Evolutionary conservation across 1,140 invertebrate genomes (phyloP).

Genomic region (Oryctes rhinoceros): DNA sequence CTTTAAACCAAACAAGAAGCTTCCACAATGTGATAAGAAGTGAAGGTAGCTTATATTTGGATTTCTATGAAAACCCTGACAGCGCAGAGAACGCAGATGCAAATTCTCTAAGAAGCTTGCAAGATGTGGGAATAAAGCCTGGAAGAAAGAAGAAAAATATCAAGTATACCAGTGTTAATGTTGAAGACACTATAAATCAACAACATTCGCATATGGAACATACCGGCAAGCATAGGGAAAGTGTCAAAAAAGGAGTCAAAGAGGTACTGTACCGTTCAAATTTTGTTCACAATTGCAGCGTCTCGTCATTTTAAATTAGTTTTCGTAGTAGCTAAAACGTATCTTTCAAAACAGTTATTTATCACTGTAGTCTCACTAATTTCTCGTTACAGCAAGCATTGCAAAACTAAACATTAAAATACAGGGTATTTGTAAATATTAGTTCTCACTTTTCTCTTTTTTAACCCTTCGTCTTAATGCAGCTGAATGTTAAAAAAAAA

Average conservation of each 20-base stretch:
- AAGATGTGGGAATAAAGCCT: slow-evolving; percentile 31
- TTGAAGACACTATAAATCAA: slow-evolving; percentile 20
- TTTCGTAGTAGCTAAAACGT: too few species aligned
- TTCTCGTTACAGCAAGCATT: too few species aligned
- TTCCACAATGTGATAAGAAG: slow-evolving; percentile 39
- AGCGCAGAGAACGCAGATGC: slow-evolving; percentile 53
- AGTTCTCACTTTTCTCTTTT: too few species aligned
- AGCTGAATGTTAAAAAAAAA: too few species aligned
- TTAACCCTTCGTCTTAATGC: too few species aligned
- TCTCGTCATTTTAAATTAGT: too few species aligned
- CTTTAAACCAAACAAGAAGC: slow-evolving; percentile 19
- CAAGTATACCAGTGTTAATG: slow-evolving; percentile 38
- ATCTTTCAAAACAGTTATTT: too few species aligned
- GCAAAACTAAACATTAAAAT: too few species aligned
- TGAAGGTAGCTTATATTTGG: slow-evolving; percentile 50
- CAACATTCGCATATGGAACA: background rate
- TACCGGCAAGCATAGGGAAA: slow-evolving; percentile 49
- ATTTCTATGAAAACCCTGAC: slow-evolving; percentile 53
- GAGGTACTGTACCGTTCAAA: slow-evolving; percentile 49
- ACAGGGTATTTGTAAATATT: too few species aligned
- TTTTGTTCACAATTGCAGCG: background rate
- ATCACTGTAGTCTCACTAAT: too few species aligned
- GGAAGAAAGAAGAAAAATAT: slow-evolving; percentile 47
- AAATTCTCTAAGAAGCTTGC: slow-evolving; percentile 45
- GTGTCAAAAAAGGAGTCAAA: slow-evolving; percentile 54